Percentiles rank a stretch among this genome's conserved stretches.
phyloP scores from a whole-genome alignment of 2,797 vertebrate species.

The Rhincodon typus region DNA sequence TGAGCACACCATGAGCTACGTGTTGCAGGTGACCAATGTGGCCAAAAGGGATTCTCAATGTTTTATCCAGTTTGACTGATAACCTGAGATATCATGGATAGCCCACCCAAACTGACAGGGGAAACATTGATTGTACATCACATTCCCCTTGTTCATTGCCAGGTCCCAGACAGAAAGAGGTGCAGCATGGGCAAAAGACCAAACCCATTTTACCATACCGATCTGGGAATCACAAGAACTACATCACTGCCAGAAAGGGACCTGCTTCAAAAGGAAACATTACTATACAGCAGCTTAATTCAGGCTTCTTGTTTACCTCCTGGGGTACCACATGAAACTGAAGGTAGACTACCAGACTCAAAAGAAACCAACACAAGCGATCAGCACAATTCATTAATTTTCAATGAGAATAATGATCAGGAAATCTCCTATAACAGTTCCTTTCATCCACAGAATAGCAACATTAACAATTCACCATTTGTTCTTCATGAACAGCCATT shows the following conservation, averaged over 20 bases:
- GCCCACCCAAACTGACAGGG: conserved; percentile 80
- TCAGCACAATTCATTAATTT: conserved; percentile 82
- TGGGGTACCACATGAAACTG: conserved; percentile 52
- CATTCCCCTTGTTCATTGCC: conserved; percentile 95
- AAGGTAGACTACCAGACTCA: conserved; percentile 49
- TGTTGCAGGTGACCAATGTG: conserved; percentile 40
- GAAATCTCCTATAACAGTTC: conserved; percentile 68
- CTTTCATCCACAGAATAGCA: conserved; percentile 63
- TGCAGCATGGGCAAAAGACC: conserved; percentile 64
- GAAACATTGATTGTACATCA: conserved; percentile 96
- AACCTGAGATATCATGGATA: conserved; percentile 73
- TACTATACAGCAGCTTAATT: conserved; percentile 80
- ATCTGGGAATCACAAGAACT: conserved; percentile 70
- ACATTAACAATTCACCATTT: conserved; percentile 51
- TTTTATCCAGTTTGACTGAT: conserved; percentile 52
- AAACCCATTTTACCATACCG: conserved; percentile 75
- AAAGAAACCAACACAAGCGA: conserved; percentile 49
- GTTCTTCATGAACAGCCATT: conserved; percentile 56
- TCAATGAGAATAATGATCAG: conserved; percentile 64
- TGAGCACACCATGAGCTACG: not conserved
- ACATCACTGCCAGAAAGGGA: conserved; percentile 78
- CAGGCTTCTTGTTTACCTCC: conserved; percentile 52
- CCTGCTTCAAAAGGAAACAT: conserved; percentile 73
- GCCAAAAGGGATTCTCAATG: conserved; percentile 49
- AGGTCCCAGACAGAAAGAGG: conserved; percentile 74